Evolutionary conservation across 2,797 vertebrate species (phyloP), one percentile per base, ranked within the genome.

Genomic region (Cichlasoma orientale): DNA sequence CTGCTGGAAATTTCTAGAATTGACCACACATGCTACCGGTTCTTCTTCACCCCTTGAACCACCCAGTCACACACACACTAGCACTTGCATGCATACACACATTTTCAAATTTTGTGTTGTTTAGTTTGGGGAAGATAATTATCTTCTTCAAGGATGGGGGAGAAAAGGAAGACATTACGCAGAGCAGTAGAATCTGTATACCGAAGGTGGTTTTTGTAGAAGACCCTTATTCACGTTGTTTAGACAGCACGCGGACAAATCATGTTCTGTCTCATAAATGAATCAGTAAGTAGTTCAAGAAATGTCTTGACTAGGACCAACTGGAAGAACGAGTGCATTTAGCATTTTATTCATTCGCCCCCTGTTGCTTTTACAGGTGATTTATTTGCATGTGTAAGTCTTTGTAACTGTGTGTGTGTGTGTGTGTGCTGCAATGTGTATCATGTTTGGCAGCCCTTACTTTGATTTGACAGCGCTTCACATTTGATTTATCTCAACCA

Each of bases 1-100:
- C 77, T 82, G 89, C 83, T 93, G 92, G 92, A 94, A 93, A 93
- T 88, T 88, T 91, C 79, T 57, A 75, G 89, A 93, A 92, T 90
- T 93, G 92, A 92, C 92, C 90, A 91, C 94, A 94, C 84, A 91
- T 93, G 93, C 92, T 93, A 92, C 91, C 84, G 90, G 90, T 93
- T 90, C 77, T 66, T 88, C 78, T 74, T 88, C 76, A 84, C 78
- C 71, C 82, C 72, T 82, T 79, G 81, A 83, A 78, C 52, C 85
- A 82, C 83, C 74, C 68, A 91, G 31, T 58, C 80, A 56, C 44
- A 68, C 77, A 36, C 36, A 76, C 55, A 56, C 41, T 18, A 11
- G 29, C 36, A 44, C 63, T 70, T 57, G 44, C 74, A 71, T 70
- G n/a, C 54, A 56, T 59, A 79, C 18, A 44, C 58, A 54, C 21